Evolutionary conservation across 2,113 vertebrate species (phyloP), one percentile per base, ranked within the genome.

Genomic region (Ramphastos sulfuratus): DNA sequence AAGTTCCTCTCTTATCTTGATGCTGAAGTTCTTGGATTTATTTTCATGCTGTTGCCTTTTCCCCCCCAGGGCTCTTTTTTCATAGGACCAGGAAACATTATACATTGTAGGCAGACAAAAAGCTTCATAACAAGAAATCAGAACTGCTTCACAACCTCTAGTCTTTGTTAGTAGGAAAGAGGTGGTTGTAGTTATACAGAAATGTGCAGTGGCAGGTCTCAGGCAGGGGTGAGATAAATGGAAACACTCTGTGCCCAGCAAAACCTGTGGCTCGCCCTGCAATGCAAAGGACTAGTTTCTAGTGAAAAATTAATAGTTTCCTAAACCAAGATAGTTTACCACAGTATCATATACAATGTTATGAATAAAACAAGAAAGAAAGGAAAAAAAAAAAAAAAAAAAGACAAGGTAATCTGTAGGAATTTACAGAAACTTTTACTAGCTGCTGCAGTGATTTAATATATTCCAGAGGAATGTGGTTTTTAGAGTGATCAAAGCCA

Each of bases 11-110:
- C 85, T 93, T 58, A 60, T 75, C 39, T 70, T 69, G 60, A 69
- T 91, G 4, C 27, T 37, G 46, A 85, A 94, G 73, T 88, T 91
- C 91, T 88, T 81, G 82, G 65, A 63, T 94, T 88, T 94, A 66
- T 88, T 86, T 85, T 74, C 2, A 1, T 33, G 59, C 76, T 65
- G 44, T 75, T 83, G 39, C n/a, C 30, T 91, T 90, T 69, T 37
- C 82, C 3, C 89, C 56, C 60, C 79, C 21, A 0, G 10, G 85
- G 72, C 27, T 88, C 54, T 90, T 70, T 90, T 80, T 65, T 78
- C 61, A 54, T 56, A 78, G 73, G 69, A 73, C 46, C 73, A 63
- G 54, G 30, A 50, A 85, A 56, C 25, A 15, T 4, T 31, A n/a
- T 25, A 33, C 11, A 21, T 31, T 83, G 21, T 67, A 69, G 50